phyloP scores from a whole-genome alignment of 1,140 invertebrate species.

The Ceratosolen fusciceps region DNA sequence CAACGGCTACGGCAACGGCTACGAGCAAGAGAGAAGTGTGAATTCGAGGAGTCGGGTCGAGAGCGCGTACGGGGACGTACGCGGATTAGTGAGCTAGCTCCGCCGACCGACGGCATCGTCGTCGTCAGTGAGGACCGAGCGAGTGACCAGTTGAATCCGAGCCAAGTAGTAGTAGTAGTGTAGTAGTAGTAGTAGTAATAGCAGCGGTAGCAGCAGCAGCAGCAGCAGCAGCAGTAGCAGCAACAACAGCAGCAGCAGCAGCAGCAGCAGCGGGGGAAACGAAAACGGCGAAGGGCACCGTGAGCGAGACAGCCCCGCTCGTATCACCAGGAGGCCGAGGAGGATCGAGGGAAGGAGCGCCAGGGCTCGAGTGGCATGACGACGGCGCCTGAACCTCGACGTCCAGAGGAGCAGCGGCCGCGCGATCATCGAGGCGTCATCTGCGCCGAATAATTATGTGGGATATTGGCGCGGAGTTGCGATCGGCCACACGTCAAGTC shows the following conservation, averaged over 20 bases:
- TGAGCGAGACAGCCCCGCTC: not conserved
- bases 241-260: too few relatives aligned
- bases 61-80: too few relatives aligned
- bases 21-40: too few relatives aligned
- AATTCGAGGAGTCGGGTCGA: too few relatives aligned
- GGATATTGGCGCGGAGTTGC: constrained; percentile 66
- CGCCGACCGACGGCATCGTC: too few relatives aligned
- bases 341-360: not conserved
- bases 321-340: not conserved
- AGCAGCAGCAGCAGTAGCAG: too few relatives aligned
- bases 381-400: not conserved
- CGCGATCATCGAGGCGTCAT: constrained; percentile 5
- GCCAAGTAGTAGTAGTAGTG: not conserved
- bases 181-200: too few relatives aligned
- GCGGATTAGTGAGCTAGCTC: too few relatives aligned
- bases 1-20: too few relatives aligned
- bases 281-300: not conserved
- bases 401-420: not conserved
- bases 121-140: too few relatives aligned
- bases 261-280: too few relatives aligned
- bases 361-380: not conserved
- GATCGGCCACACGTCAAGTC: constrained; percentile 70
- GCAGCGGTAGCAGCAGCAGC: too few relatives aligned
- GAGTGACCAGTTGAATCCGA: not conserved
- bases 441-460: constrained; percentile 65